A percentile compares a stretch with the other conserved stretches of the same genome.
phyloP scores from a whole-genome alignment of 2,797 vertebrate genomes.

The Smutsia temminckii region DNA sequence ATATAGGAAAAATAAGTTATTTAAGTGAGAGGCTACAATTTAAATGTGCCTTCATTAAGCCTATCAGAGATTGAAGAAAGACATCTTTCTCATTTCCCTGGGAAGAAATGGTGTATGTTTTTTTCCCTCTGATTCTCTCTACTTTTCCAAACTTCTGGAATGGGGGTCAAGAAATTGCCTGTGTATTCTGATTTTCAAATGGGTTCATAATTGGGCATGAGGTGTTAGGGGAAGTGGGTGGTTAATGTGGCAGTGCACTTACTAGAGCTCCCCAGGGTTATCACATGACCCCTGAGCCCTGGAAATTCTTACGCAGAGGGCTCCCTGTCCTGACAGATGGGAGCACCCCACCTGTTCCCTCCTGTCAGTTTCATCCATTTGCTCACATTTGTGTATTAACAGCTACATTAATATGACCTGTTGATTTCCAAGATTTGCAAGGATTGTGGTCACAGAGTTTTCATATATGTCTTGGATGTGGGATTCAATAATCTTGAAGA shows the following conservation, averaged over 20 bases:
- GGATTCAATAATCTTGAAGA: background rate
- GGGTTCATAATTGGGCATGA: background rate
- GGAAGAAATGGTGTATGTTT: background rate
- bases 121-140: background rate
- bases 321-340: rapidly evolving
- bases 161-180: background rate
- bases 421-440: background rate
- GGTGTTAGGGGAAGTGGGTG: rapidly evolving
- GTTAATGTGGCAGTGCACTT: rapidly evolving
- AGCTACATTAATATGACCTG: background rate
- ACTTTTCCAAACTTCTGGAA: background rate
- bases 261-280: rapidly evolving
- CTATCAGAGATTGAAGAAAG: background rate
- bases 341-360: too few species aligned
- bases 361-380: rapidly evolving
- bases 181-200: background rate
- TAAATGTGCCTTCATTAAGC: background rate
- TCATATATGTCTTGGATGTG: background rate
- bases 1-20: background rate
- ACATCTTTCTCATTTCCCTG: background rate
- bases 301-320: rapidly evolving
- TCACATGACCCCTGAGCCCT: rapidly evolving
- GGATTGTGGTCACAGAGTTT: background rate
- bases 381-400: background rate
- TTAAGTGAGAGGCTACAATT: background rate